Conservation (phyloP, 64 coral and sea anemone species). For the Stichodactyla mertensii region DNA sequence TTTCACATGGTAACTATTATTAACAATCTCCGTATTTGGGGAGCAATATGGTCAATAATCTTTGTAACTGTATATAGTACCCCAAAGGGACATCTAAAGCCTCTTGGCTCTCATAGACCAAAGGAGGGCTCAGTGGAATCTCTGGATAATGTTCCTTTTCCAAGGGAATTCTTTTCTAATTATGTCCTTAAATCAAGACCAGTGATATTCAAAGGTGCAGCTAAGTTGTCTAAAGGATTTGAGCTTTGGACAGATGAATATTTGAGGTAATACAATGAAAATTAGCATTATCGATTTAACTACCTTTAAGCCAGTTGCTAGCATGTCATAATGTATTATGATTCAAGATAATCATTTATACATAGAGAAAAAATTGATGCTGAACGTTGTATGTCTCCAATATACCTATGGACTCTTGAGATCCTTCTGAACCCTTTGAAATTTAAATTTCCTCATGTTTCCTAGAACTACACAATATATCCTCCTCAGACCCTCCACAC, state of each 20-base stretch:
- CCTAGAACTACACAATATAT: no score
- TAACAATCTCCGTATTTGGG: background rate
- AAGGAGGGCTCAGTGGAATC: constrained; percentile 46
- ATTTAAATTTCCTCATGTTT: no score
- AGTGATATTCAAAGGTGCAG: constrained; percentile 83
- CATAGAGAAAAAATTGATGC: no score
- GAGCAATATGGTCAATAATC: background rate
- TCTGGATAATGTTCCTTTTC: constrained; percentile 40
- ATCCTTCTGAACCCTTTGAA: no score
- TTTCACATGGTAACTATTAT: background rate
- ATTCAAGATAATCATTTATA: no score
- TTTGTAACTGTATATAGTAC: constrained; percentile 1
- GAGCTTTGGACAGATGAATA: constrained; percentile 75
- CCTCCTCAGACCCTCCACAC: no score
- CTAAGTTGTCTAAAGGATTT: constrained; percentile 65
- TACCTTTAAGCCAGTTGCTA: background rate
- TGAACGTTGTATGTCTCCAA: no score
- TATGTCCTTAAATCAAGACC: constrained; percentile 50
- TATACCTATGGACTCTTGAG: no score
- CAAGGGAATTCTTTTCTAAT: constrained; percentile 50
- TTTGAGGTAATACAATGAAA: constrained; percentile 40
- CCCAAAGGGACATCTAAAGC: constrained; percentile 66
- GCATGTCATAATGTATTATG: no score
- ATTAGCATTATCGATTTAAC: background rate
- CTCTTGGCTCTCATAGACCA: constrained; percentile 69